Conservation (phyloP, 2,888 invertebrate genomes). For the Metalampra italica region DNA sequence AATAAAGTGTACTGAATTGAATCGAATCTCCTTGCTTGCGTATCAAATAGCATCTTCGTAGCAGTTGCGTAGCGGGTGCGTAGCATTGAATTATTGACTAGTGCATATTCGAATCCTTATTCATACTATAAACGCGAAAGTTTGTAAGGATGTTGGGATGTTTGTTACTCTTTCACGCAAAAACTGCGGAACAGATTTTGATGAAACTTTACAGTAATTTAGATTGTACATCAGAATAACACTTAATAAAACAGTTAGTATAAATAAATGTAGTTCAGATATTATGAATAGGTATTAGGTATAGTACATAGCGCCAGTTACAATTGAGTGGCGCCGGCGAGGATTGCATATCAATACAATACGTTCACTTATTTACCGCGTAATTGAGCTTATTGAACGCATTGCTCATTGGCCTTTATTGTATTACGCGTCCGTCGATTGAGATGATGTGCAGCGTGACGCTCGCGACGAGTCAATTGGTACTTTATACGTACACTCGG, state of each 20-base stretch:
- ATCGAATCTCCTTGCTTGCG: conserved; percentile 1
- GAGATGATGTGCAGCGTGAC: conserved; percentile 37
- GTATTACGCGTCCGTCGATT: conserved; percentile 44
- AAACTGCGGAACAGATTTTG: too few species aligned
- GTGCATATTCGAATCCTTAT: neutral
- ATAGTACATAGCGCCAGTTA: neutral
- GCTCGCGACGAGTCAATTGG: conserved; percentile 24
- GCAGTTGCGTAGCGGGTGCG: conserved; percentile 11
- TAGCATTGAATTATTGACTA: neutral
- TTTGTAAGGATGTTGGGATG: too few species aligned
- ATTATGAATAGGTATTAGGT: too few species aligned
- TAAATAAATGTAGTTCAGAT: too few species aligned
- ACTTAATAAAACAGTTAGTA: too few species aligned
- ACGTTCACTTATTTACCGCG: conserved; percentile 37
- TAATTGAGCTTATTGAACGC: conserved; percentile 63
- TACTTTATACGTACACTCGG: conserved; percentile 6
- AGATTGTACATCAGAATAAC: too few species aligned
- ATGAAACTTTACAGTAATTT: too few species aligned
- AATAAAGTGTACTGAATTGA: neutral
- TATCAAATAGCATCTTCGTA: conserved; percentile 17
- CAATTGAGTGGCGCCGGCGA: conserved; percentile 58
- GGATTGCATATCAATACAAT: conserved; percentile 67
- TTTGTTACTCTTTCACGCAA: too few species aligned
- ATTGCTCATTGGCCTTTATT: conserved; percentile 54
- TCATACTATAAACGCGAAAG: too few species aligned